These are phyloP conservation scores for Nebria brevicollis DNA, from an alignment of 2,888 invertebrate species.

Conservation along the genomic window DNA sequence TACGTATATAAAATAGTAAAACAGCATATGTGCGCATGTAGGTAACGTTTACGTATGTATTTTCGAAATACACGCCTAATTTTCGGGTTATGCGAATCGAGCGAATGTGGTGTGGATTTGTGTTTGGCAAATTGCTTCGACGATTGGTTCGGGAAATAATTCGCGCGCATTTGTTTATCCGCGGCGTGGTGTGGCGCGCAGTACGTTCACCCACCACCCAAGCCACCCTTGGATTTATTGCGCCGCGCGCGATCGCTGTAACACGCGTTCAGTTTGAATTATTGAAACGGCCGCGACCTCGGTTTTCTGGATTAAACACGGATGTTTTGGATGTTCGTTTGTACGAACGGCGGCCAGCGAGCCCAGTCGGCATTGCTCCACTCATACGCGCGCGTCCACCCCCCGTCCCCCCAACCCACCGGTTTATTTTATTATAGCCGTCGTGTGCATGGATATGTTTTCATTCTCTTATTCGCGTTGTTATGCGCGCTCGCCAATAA, in stretches of 20 bases:
- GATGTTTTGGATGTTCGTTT: constrained; percentile 13
- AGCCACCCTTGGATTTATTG: constrained; percentile 36
- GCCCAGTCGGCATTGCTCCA: neutral
- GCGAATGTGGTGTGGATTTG: constrained; percentile 55
- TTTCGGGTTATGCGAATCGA: constrained; percentile 50
- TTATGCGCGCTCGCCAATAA: neutral
- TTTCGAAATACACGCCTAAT: constrained; percentile 51
- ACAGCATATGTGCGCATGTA: too few relatives aligned
- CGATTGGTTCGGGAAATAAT: constrained; percentile 62
- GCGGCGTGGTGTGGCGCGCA: constrained; percentile 33
- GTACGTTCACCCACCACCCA: neutral
- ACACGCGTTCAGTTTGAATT: constrained; percentile 46
- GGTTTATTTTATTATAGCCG: neutral
- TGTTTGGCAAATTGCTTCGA: constrained; percentile 63
- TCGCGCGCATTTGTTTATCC: constrained; percentile 62
- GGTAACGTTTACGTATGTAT: neutral
- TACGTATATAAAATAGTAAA: too few relatives aligned
- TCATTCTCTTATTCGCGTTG: constrained; percentile 1
- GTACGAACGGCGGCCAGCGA: neutral
- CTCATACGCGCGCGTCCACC: neutral
- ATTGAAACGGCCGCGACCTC: constrained; percentile 40
- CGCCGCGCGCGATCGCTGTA: constrained; percentile 27
- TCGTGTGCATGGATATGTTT: neutral
- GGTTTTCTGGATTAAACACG: constrained; percentile 45
- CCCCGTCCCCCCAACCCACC: neutral